phyloP scores from a whole-genome alignment of 2,888 invertebrate species.

The Entomobrya multifasciata region DNA sequence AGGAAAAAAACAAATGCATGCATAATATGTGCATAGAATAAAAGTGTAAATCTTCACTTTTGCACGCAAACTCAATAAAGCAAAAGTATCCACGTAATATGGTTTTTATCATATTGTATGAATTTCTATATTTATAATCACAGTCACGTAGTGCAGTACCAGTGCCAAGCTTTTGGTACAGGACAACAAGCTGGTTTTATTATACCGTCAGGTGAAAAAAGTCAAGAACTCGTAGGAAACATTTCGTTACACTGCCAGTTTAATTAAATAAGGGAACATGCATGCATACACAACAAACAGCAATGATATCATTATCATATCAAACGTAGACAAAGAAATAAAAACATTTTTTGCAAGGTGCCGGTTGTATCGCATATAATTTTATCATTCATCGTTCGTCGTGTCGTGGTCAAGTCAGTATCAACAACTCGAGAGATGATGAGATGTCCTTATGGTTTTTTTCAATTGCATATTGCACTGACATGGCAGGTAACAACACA shows the following conservation, averaged over 20 bases:
- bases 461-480: background rate
- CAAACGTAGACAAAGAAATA: background rate
- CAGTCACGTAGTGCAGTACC: background rate
- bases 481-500: too few relatives aligned
- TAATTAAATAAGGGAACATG: background rate
- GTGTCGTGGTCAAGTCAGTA: constrained; percentile 14
- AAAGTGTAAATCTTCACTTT: constrained; percentile 43
- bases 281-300: background rate
- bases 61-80: background rate
- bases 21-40: background rate
- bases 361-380: constrained; percentile 17
- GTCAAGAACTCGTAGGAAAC: constrained; percentile 6
- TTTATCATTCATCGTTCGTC: too few relatives aligned
- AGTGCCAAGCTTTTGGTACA: background rate
- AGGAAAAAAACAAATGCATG: background rate
- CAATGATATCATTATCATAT: too few relatives aligned
- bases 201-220: constrained; percentile 15
- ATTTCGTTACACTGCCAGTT: background rate
- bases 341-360: constrained; percentile 18
- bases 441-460: constrained; percentile 8
- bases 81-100: too few relatives aligned
- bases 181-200: background rate
- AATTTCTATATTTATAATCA: background rate
- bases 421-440: too few relatives aligned
- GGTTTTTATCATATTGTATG: too few relatives aligned